Evolutionary conservation across 2,797 vertebrate genomes (phyloP), one percentile per base, ranked within the genome.

Genomic region (Paguma larvata): DNA sequence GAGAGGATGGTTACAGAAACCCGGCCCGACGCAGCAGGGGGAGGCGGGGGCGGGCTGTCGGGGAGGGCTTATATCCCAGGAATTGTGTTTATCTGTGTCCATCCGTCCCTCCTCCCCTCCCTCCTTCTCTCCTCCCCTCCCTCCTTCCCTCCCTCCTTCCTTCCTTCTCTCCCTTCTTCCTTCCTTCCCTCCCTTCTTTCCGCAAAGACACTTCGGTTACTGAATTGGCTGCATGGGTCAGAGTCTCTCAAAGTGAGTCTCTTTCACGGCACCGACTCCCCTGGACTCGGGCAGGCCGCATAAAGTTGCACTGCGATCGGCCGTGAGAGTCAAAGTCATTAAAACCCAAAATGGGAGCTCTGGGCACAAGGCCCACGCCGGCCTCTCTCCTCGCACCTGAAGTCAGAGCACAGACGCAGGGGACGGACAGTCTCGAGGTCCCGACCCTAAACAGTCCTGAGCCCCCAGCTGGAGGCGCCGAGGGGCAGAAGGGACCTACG

Each of bases 301-400:
- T n/a, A n/a, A n/a, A n/a, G n/a, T n/a, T n/a, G n/a, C n/a, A n/a
- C n/a, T n/a, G n/a, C n/a, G n/a, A n/a, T n/a, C 41, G 65, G 67
- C 94, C 89, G 72, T 4, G 51, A 95, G 53, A 96, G 30, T 38
- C 93, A 96, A 94, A 72, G 19, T 93, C 93, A 95, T 91, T 73
- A 72, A 93, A 82, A 62, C 82, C 1, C 62, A 25, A 68, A 90
- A 38, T 56, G 83, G 77, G n/a, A 87, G 48, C 67, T 13, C 6
- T 38, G 38, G 23, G 73, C 10, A 30, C 91, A 84, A 77, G 87
- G 84, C n/a, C 41, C 41, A 65, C 62, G 86, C 94, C 15, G 3
- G 59, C 38, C 63, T 93, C 96, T 73, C 44, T 62, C 75, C 59
- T 88, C 25, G 85, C 86, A 59, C 44, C 63, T 53, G n/a, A 97